Evolutionary conservation across 2,888 invertebrate species (phyloP).

Genomic region (Lycophotia porphyrea): DNA sequence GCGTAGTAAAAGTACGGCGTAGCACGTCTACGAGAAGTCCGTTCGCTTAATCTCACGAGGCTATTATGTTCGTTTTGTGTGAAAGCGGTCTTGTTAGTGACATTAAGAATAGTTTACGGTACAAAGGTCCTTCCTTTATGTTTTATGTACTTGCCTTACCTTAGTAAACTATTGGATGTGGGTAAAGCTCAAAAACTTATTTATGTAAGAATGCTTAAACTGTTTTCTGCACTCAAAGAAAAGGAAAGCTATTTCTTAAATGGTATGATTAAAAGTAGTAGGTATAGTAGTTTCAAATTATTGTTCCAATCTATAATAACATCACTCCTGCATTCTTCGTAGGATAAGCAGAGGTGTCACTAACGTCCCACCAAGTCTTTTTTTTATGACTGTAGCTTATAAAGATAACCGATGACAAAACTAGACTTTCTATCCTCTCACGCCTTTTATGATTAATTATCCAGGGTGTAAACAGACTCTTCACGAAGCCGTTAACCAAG

Average conservation of each 20-base stretch:
- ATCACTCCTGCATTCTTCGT: not conserved
- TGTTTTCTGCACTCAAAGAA: too few relatives aligned
- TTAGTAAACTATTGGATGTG: conserved; percentile 7
- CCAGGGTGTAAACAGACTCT: too few relatives aligned
- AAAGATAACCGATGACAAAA: not conserved
- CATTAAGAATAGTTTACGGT: conserved; percentile 15
- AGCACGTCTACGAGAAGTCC: conserved; percentile 58
- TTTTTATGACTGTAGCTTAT: not conserved
- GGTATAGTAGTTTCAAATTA: not conserved
- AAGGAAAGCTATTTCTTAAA: not conserved
- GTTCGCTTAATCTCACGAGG: conserved; percentile 37
- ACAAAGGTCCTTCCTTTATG: conserved; percentile 1
- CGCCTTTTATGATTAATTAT: too few relatives aligned
- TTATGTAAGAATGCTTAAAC: not conserved
- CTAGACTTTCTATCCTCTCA: too few relatives aligned
- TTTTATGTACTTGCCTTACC: conserved; percentile 6
- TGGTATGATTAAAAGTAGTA: not conserved
- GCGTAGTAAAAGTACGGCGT: conserved; percentile 62
- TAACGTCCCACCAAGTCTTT: not conserved
- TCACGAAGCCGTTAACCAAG: too few relatives aligned
- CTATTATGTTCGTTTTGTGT: conserved; percentile 35
- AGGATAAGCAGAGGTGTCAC: not conserved
- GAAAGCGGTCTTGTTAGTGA: conserved; percentile 32
- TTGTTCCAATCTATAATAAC: not conserved
- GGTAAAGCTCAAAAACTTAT: not conserved